Evolutionary conservation across 2,113 vertebrate species (phyloP), one percentile per base, ranked within the genome.

Genomic region (Labrus mixtus): DNA sequence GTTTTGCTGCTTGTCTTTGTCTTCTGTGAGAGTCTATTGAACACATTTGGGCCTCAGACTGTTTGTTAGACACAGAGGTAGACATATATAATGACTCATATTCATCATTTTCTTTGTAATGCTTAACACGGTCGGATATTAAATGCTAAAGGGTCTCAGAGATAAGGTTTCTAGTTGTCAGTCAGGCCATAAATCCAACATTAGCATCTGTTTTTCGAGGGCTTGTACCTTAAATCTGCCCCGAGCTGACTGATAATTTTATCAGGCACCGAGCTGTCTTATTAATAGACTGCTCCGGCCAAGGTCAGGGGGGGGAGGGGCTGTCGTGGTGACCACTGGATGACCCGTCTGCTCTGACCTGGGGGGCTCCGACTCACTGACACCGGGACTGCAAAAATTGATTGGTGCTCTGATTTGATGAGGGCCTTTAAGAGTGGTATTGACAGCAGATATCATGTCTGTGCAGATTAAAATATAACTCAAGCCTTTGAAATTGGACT

Each of bases 241-340:
- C 5, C 53, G 43, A 10, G 1, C 19, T 46, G 29, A 29, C 23
- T 0, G 10, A 41, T 8, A 36, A 50, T 20, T 45, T 29, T 6
- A 62, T 60, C 67, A 54, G 29, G 78, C 19, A 10, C 68, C 68
- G 41, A 62, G 59, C 22, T 41, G 45, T 58, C 46, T 80, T 61
- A 82, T 87, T 75, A 78, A 58, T 4, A 56, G 46, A 63, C 11
- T 6, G 41, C 33, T 73, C 15, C 8, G 16, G 58, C 64, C 74
- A 77, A 79, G 59, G 77, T 86, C 79, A 55, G 64, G 29, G 29
- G 29, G 64, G 29, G 29, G 29, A 39, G 67, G 75, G 62, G 70
- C 12, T 71, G 68, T 43, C 48, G 55, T 19, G 61, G 51, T 73
- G 81, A 91, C 87, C 87, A 43, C 75, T 19, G 22, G 55, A 50